phyloP scores from a whole-genome alignment of 2,797 vertebrate species.

The Anguilla obscura region DNA sequence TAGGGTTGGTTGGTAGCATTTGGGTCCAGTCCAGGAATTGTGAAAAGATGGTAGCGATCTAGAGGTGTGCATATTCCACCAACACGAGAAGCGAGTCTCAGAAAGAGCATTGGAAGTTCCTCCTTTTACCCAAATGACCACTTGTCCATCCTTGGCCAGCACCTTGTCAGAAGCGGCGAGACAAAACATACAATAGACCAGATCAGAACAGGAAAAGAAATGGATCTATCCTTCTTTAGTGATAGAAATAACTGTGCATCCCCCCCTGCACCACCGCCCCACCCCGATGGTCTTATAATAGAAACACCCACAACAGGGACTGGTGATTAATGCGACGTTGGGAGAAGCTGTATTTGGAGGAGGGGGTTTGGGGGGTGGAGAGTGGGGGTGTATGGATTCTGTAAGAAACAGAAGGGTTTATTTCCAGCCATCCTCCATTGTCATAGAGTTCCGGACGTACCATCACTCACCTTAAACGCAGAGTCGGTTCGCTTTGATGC shows the following conservation, averaged over 20 bases:
- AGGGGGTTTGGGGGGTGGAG: constrained; percentile 60
- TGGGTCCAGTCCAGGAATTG: too few species aligned
- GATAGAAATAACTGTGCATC: neutral
- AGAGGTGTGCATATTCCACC: too few species aligned
- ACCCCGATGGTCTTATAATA: neutral
- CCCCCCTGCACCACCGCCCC: neutral
- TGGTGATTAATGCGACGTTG: constrained; percentile 50
- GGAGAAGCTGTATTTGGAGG: constrained; percentile 52
- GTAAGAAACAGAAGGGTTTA: constrained; percentile 59
- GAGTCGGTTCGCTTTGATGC: constrained; percentile 45
- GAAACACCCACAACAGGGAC: constrained; percentile 30
- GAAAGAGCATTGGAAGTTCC: neutral
- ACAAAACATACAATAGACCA: constrained; percentile 1
- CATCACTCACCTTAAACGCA: constrained; percentile 65
- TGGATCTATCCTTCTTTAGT: neutral
- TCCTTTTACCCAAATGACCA: neutral
- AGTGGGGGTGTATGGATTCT: constrained; percentile 56
- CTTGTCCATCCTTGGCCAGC: neutral
- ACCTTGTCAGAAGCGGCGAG: neutral
- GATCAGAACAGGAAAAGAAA: neutral
- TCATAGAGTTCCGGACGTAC: constrained; percentile 51
- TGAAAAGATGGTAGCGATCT: too few species aligned
- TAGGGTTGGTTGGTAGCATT: too few species aligned
- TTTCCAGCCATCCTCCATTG: constrained; percentile 68
- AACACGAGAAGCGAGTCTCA: neutral